Evolutionary conservation across 2,113 vertebrate genomes (phyloP).

Genomic region (Silurus meridionalis): DNA sequence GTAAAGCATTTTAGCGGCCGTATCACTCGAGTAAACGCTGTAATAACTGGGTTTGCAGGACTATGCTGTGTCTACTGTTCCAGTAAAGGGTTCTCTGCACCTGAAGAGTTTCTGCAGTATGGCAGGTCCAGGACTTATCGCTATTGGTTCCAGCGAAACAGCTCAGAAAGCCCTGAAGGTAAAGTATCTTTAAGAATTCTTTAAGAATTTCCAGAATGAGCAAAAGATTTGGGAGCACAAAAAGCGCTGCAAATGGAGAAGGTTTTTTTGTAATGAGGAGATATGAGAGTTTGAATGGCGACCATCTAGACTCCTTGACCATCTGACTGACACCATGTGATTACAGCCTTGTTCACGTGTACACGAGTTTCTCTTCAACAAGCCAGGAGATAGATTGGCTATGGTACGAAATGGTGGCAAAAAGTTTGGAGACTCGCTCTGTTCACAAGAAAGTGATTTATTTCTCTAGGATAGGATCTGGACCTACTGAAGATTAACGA

Average conservation of each 20-base stretch:
- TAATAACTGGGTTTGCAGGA: constrained; percentile 62
- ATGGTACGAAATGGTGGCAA: too few species aligned
- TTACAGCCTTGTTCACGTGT: not conserved
- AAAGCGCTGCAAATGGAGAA: not conserved
- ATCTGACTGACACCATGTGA: not conserved
- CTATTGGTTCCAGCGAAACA: constrained; percentile 89
- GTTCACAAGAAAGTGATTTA: too few species aligned
- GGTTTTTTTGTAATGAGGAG: not conserved
- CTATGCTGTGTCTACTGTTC: constrained; percentile 93
- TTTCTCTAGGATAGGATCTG: not conserved
- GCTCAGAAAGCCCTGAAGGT: constrained; percentile 97
- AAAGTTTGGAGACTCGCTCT: too few species aligned
- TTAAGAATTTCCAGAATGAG: not conserved
- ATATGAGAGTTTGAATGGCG: not conserved
- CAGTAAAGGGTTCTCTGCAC: constrained; percentile 82
- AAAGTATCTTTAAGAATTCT: constrained; percentile 45
- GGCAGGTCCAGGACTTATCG: constrained; percentile 93
- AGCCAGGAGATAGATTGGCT: not conserved
- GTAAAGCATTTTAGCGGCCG: not conserved
- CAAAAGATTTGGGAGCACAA: not conserved
- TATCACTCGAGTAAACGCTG: not conserved
- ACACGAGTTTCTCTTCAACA: not conserved
- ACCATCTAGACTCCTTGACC: not conserved
- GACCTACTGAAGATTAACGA: not conserved
- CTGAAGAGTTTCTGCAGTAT: constrained; percentile 98